Conservation (phyloP, 2,113 vertebrate species). For the Eonycteris spelaea region DNA sequence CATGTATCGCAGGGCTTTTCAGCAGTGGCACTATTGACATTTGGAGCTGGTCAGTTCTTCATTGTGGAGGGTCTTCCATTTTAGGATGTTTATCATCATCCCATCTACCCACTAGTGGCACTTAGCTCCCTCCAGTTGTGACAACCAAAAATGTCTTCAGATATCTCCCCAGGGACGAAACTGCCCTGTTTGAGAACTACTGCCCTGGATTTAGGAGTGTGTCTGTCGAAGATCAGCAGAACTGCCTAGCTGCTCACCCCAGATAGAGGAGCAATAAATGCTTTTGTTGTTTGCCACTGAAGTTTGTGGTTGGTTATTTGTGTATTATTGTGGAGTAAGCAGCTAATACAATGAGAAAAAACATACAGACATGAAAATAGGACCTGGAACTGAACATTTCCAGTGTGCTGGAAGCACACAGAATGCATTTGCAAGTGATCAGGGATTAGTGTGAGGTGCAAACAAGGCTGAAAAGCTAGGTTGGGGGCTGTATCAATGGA, state of each 20-base stretch:
- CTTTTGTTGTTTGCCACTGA: neutral
- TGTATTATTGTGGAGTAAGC: neutral
- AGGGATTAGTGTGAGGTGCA: neutral
- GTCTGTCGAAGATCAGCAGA: neutral
- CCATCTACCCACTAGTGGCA: neutral
- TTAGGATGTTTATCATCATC: neutral
- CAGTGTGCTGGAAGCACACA: neutral
- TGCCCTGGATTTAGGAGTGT: neutral
- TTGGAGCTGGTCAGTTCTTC: neutral
- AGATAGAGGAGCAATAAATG: neutral
- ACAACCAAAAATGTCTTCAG: neutral
- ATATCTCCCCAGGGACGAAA: neutral
- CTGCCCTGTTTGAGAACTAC: neutral
- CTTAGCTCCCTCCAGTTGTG: neutral
- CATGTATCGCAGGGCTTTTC: neutral
- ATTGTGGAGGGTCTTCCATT: neutral
- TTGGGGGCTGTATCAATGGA: neutral
- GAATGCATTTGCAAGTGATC: neutral
- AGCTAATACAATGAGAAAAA: neutral
- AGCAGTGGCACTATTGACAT: neutral
- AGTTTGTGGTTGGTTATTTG: neutral
- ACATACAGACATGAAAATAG: neutral
- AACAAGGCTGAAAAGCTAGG: neutral
- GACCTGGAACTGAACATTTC: neutral
- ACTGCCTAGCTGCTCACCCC: neutral